Conservation (phyloP, 2,888 invertebrate genomes). For the Zhuqinia jingwanae region DNA sequence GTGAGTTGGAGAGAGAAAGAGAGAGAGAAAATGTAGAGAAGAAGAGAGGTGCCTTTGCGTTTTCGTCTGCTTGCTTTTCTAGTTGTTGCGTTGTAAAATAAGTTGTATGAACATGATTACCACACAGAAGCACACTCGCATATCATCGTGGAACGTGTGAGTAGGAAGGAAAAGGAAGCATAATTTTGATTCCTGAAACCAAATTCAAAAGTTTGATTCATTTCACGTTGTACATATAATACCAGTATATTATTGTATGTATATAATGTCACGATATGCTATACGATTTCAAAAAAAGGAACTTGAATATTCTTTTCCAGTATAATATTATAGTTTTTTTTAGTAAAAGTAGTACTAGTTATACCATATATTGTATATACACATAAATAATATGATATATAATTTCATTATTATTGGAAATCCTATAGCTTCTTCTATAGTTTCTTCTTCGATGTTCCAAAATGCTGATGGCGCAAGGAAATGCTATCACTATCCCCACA, state of each 20-base stretch:
- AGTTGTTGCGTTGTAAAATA: constrained; percentile 14
- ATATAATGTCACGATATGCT: neutral
- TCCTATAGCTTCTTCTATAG: too few relatives aligned
- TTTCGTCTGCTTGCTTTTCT: constrained; percentile 28
- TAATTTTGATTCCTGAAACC: neutral
- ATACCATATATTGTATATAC: too few relatives aligned
- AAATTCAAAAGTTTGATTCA: constrained; percentile 16
- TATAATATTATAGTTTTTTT: neutral
- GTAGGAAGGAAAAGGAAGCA: constrained; percentile 24
- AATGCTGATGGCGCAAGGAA: constrained; percentile 51
- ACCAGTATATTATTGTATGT: neutral
- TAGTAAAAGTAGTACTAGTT: too few relatives aligned
- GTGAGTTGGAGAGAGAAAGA: constrained; percentile 37
- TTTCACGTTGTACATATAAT: neutral
- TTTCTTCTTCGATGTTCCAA: neutral
- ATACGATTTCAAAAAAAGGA: neutral
- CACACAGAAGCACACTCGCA: constrained; percentile 12
- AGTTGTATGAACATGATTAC: constrained; percentile 28
- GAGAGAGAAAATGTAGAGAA: constrained; percentile 39
- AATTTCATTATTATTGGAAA: too few relatives aligned
- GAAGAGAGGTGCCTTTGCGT: constrained; percentile 63
- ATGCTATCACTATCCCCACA: constrained; percentile 53
- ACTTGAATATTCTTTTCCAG: neutral
- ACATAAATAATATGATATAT: too few relatives aligned
- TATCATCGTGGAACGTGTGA: neutral